These are phyloP conservation scores for Myotis pilosus DNA, from an alignment of 2,797 vertebrate species.

Conservation along the genomic window DNA sequence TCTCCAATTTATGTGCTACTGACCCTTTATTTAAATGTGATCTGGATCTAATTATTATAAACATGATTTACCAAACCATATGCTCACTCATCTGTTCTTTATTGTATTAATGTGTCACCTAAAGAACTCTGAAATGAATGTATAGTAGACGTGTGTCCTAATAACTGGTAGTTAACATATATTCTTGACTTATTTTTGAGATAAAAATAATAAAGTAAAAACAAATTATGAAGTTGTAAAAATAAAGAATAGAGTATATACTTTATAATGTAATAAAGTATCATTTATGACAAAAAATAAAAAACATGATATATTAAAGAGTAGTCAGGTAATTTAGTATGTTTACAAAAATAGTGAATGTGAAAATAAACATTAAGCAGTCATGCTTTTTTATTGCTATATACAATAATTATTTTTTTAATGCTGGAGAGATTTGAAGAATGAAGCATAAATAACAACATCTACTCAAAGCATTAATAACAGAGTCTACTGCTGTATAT, in stretches of 20 bases:
- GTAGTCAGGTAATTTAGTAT: not conserved
- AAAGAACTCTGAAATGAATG: slow-evolving; percentile 79
- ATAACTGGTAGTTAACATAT: slow-evolving; percentile 75
- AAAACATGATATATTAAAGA: not conserved
- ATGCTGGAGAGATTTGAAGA: not conserved
- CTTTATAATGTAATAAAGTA: not conserved
- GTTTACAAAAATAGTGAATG: not conserved
- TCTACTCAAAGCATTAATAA: not conserved
- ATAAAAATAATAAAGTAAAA: slow-evolving; percentile 74
- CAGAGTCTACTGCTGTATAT: not conserved
- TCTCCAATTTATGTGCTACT: slow-evolving; percentile 67
- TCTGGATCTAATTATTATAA: slow-evolving; percentile 81
- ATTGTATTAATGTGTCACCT: slow-evolving; percentile 79
- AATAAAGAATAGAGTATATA: not conserved
- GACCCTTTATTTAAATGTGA: slow-evolving; percentile 77
- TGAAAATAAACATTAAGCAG: not conserved
- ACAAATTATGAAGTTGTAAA: not conserved
- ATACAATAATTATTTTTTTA: not conserved
- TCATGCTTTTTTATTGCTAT: not conserved
- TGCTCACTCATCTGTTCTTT: slow-evolving; percentile 82
- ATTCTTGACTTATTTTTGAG: slow-evolving; percentile 75
- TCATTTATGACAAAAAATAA: slow-evolving; percentile 64
- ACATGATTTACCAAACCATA: slow-evolving; percentile 83
- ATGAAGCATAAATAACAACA: not conserved
- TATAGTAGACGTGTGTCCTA: slow-evolving; percentile 73